Conservation (phyloP, 37 sponge, comb jelly and placozoan species). For the Corticium candelabrum region DNA sequence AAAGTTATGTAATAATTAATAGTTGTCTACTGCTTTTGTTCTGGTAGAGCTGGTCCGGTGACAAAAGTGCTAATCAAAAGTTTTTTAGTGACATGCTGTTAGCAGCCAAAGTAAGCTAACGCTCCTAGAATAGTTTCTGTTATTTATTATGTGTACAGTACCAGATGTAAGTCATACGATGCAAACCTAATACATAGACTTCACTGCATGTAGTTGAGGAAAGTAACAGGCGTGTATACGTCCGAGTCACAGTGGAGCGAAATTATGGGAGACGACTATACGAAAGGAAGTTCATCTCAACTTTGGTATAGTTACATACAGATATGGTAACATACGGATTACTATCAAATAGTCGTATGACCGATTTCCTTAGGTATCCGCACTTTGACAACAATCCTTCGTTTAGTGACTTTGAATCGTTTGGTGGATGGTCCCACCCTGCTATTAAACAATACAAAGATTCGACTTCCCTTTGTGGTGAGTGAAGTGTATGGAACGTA, state of each 20-base stretch:
- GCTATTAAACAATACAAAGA: slow-evolving; percentile 67
- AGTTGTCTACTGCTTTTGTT: background rate
- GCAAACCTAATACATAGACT: too few relatives aligned
- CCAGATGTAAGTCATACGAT: too few relatives aligned
- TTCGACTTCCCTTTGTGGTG: slow-evolving; percentile 39
- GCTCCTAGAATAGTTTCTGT: background rate
- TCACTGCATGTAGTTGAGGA: slow-evolving; percentile 36
- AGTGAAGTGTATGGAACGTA: background rate
- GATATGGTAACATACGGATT: background rate
- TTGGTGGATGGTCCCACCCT: slow-evolving; percentile 68
- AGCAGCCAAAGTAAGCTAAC: slow-evolving; percentile 33
- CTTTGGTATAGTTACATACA: slow-evolving; percentile 46
- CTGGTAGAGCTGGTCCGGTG: slow-evolving; percentile 45
- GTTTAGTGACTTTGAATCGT: slow-evolving; percentile 58
- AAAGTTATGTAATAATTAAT: too few relatives aligned
- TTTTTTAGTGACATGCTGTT: slow-evolving; percentile 60
- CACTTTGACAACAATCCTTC: slow-evolving; percentile 66
- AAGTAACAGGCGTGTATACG: slow-evolving; percentile 68
- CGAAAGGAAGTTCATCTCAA: slow-evolving; percentile 43
- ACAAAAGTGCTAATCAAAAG: slow-evolving; percentile 36
- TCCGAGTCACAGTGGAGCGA: slow-evolving; percentile 61
- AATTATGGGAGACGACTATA: slow-evolving; percentile 61
- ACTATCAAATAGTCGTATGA: background rate
- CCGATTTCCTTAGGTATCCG: slow-evolving; percentile 39
- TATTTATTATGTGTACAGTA: background rate